These are phyloP conservation scores for Spodoptera litura DNA, from an alignment of 1,140 invertebrate species.

Conservation along the genomic window DNA sequence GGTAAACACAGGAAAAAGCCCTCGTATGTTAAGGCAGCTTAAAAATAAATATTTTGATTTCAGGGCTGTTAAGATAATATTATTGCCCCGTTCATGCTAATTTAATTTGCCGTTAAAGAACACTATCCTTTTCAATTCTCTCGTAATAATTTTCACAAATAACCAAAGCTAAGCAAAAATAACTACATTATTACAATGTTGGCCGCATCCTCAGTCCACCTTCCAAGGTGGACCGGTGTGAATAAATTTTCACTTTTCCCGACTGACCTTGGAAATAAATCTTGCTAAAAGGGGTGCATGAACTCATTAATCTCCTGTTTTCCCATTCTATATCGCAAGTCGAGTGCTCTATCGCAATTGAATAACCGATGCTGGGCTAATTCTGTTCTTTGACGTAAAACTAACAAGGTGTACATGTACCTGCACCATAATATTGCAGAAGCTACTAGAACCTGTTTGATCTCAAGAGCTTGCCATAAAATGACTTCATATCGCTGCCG, in stretches of 20 bases:
- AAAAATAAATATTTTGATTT: no score
- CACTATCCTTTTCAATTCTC: no score
- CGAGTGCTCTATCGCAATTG: slow-evolving; percentile 27
- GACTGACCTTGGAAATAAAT: slow-evolving; percentile 18
- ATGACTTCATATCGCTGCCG: no score
- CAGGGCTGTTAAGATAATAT: no score
- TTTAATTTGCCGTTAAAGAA: no score
- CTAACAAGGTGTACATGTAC: neutral
- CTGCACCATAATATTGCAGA: no score
- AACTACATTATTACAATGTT: neutral
- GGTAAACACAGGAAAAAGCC: neutral
- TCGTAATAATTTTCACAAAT: neutral
- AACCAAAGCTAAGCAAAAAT: neutral
- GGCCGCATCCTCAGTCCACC: neutral
- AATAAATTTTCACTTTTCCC: slow-evolving; percentile 28
- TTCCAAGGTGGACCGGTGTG: neutral
- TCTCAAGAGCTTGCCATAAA: no score
- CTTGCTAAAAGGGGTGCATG: slow-evolving; percentile 44
- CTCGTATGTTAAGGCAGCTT: no score
- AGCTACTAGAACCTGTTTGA: no score
- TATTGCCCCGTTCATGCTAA: no score
- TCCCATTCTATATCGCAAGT: slow-evolving; percentile 20
- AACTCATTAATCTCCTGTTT: slow-evolving; percentile 38
- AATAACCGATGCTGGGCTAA: slow-evolving; percentile 10
- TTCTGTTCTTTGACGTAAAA: slow-evolving; percentile 3